Evolutionary conservation across 2,888 invertebrate species (phyloP).

Genomic region (Megaustenia siamemsis): DNA sequence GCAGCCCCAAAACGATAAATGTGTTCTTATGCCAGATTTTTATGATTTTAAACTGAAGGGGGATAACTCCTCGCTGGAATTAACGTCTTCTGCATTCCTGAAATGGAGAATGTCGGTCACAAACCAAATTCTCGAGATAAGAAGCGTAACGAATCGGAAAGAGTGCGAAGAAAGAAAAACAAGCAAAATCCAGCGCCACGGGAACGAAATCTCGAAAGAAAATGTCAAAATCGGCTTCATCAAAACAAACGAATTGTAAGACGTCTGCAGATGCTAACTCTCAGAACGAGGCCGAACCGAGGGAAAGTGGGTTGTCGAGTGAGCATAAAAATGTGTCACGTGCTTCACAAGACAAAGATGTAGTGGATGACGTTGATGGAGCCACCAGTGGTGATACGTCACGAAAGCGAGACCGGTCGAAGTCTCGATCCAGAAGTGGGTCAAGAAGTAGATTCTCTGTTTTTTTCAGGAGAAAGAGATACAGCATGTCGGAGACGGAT

Average conservation of each 20-base stretch:
- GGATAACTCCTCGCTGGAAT: neutral
- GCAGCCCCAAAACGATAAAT: no score
- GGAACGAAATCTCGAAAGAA: constrained; percentile 4
- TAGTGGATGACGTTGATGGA: neutral
- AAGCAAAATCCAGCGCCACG: neutral
- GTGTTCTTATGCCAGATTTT: neutral
- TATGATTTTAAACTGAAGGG: neutral
- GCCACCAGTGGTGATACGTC: neutral
- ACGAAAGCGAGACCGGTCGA: constrained; percentile 32
- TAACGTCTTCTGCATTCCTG: neutral
- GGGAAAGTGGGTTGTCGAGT: neutral
- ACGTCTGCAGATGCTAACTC: neutral
- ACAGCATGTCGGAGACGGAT: constrained; percentile 57
- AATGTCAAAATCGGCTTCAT: neutral
- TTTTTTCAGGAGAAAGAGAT: constrained; percentile 56
- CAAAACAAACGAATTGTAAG: neutral
- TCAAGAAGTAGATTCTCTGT: constrained; percentile 57
- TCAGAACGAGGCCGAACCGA: neutral
- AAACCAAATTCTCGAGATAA: neutral
- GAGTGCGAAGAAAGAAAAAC: neutral
- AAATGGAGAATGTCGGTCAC: constrained; percentile 24
- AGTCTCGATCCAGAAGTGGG: constrained; percentile 57
- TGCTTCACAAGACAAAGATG: neutral
- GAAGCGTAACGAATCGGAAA: neutral
- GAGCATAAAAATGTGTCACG: neutral